A percentile compares a stretch with the other conserved stretches of the same genome.
phyloP scores from a whole-genome alignment of 2,888 invertebrate genomes.

The Pachymerium ferrugineum region DNA sequence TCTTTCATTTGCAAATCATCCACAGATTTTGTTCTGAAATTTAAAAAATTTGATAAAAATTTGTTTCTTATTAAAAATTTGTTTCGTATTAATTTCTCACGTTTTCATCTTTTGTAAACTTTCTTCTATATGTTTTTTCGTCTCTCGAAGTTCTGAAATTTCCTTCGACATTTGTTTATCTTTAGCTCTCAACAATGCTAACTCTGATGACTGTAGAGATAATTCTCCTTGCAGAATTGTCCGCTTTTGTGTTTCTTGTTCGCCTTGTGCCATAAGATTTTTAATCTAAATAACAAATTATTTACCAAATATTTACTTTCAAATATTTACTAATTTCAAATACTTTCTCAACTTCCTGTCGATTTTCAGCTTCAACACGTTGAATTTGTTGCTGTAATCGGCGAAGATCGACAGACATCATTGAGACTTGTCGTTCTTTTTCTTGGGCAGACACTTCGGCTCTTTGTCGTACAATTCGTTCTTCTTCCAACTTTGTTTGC shows the following conservation, averaged over 20 bases:
- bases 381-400: slow-evolving; percentile 81
- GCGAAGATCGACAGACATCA: slow-evolving; percentile 90
- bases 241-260: slow-evolving; percentile 85
- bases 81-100: slow-evolving; percentile 41
- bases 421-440: slow-evolving; percentile 88
- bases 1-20: slow-evolving; percentile 77
- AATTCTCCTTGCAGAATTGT: slow-evolving; percentile 75
- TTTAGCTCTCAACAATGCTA: slow-evolving; percentile 63
- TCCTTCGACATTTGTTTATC: slow-evolving; percentile 68
- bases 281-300: slow-evolving; percentile 52
- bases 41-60: slow-evolving; percentile 14
- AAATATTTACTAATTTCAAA: neutral
- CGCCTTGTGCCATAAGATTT: slow-evolving; percentile 77
- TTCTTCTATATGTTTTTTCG: slow-evolving; percentile 66
- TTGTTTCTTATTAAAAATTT: neutral
- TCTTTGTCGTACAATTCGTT: slow-evolving; percentile 77
- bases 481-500: slow-evolving; percentile 85
- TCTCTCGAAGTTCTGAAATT: slow-evolving; percentile 61
- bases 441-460: slow-evolving; percentile 72
- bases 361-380: slow-evolving; percentile 84
- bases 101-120: slow-evolving; percentile 68
- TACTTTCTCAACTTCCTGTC: slow-evolving; percentile 79
- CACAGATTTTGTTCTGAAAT: slow-evolving; percentile 53
- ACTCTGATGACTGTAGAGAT: slow-evolving; percentile 63
- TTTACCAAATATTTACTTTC: neutral